A percentile compares a stretch with the other conserved stretches of the same genome.
Conservation (phyloP, 2,113 vertebrate genomes). For the Brienomyrus longianalis region DNA sequence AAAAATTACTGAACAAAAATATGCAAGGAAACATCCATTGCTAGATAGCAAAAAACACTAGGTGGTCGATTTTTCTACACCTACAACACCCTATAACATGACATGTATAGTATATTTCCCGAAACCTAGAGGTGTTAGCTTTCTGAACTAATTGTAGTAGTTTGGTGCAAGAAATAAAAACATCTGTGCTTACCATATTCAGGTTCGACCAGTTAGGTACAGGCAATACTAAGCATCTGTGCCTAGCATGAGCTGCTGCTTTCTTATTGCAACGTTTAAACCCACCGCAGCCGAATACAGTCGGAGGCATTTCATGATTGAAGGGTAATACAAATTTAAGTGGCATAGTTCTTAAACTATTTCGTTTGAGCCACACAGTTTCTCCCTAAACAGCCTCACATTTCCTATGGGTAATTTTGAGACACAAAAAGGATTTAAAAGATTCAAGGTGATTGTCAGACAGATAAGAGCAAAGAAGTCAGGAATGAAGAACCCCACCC, state of each 20-base stretch:
- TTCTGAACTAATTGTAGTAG: neutral
- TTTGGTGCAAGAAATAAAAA: neutral
- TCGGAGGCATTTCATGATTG: neutral
- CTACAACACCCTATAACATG: neutral
- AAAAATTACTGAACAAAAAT: neutral
- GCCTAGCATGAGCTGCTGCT: neutral
- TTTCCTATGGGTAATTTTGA: neutral
- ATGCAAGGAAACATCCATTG: neutral
- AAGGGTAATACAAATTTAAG: neutral
- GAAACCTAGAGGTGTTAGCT: neutral
- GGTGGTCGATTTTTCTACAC: neutral
- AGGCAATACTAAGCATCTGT: neutral
- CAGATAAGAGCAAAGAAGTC: neutral
- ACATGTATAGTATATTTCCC: neutral
- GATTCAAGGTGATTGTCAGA: neutral
- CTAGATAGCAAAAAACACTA: neutral
- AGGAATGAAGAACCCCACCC: neutral
- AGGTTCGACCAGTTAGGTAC: too few relatives aligned
- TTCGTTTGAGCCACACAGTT: neutral
- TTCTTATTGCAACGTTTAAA: neutral
- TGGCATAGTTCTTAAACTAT: neutral
- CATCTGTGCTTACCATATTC: too few relatives aligned
- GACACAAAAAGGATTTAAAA: neutral
- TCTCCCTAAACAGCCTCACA: neutral
- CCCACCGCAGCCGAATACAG: neutral